phyloP scores from a whole-genome alignment of 2,888 invertebrate genomes.

The Argyresthia goedartella region DNA sequence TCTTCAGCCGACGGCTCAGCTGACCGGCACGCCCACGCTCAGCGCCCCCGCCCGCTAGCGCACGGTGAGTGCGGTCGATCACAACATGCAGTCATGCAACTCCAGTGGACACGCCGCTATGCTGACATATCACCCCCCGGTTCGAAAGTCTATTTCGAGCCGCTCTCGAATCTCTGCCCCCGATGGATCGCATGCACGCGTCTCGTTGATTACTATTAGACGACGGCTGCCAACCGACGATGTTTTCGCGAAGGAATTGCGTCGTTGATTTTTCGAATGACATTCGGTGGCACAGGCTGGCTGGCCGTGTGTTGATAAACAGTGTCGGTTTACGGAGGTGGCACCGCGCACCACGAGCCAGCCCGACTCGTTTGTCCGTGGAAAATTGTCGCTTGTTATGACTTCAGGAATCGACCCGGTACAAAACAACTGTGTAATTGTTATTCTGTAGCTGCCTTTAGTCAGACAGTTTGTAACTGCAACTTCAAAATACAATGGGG shows the following conservation, averaged over 20 bases:
- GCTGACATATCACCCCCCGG: conserved; percentile 14
- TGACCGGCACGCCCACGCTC: conserved; percentile 49
- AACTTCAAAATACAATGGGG: neutral
- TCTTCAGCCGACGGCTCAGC: conserved; percentile 41
- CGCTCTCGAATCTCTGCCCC: conserved; percentile 45
- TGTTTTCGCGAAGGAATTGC: conserved; percentile 26
- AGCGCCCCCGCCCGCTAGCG: conserved; percentile 19
- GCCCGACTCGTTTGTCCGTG: conserved; percentile 24
- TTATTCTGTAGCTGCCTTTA: neutral
- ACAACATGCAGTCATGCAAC: conserved; percentile 12
- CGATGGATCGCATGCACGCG: conserved; percentile 33
- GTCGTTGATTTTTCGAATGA: conserved; percentile 4
- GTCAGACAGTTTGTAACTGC: neutral
- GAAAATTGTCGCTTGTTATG: conserved; percentile 34
- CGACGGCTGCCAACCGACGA: conserved; percentile 35
- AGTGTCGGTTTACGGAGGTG: conserved; percentile 52
- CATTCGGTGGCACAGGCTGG: conserved; percentile 10
- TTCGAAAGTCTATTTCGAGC: conserved; percentile 57
- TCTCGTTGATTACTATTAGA: conserved; percentile 29
- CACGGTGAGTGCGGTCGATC: conserved; percentile 63
- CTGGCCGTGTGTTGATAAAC: conserved; percentile 50
- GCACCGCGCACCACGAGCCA: conserved; percentile 25
- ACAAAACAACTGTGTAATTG: conserved; percentile 11
- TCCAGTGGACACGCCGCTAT: conserved; percentile 53
- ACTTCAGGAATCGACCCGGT: conserved; percentile 29